phyloP scores from a whole-genome alignment of 2,113 vertebrate genomes.

The Melanerpes formicivorus region DNA sequence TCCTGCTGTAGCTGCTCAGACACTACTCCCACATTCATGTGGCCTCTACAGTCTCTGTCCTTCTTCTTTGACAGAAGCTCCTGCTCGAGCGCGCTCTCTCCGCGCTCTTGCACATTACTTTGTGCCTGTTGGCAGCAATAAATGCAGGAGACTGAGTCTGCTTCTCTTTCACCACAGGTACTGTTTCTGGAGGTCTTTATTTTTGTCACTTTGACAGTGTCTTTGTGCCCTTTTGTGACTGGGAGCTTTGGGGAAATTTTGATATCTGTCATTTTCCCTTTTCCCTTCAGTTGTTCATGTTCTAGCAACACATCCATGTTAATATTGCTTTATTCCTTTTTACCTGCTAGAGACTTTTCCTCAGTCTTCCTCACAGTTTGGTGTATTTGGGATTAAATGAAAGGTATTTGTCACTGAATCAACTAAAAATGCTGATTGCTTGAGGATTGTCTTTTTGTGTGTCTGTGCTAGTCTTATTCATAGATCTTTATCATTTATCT shows the following conservation, averaged over 20 bases:
- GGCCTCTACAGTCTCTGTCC: slow-evolving; percentile 47
- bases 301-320: not conserved
- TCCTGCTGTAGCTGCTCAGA: slow-evolving; percentile 4
- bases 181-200: slow-evolving; percentile 36
- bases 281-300: not conserved
- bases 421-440: not conserved
- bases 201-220: slow-evolving; percentile 20
- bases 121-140: slow-evolving; percentile 61
- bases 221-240: slow-evolving; percentile 13
- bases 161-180: slow-evolving; percentile 59
- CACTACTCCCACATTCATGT: not conserved
- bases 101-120: slow-evolving; percentile 26
- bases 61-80: slow-evolving; percentile 65
- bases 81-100: slow-evolving; percentile 45
- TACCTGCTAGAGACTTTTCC: not conserved
- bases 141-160: slow-evolving; percentile 51
- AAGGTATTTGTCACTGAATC: not conserved
- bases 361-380: not conserved
- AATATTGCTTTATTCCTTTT: not conserved
- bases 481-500: not conserved
- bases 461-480: not conserved
- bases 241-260: not conserved
- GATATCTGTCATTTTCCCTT: not conserved
- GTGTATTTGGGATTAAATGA: not conserved
- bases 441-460: not conserved